Conservation (phyloP, 2,888 invertebrate genomes). For the Octodonta nipae region DNA sequence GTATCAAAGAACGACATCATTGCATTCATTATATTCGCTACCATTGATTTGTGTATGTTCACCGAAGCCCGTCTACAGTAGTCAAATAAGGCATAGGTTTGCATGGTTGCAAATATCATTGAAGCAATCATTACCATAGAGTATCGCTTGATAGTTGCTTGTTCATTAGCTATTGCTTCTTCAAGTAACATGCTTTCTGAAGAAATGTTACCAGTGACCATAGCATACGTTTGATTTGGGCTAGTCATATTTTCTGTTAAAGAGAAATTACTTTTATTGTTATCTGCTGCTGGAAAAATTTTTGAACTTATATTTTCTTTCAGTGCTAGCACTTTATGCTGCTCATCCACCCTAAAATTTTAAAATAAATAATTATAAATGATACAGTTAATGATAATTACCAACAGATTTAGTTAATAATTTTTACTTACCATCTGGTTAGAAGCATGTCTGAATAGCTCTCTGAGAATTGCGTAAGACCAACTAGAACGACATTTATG, state of each 20-base stretch:
- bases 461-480: conserved; percentile 18
- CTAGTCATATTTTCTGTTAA: no score
- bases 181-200: conserved; percentile 7
- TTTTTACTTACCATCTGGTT: conserved; percentile 12
- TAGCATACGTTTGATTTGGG: no score
- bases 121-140: conserved; percentile 12
- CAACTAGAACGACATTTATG: conserved; percentile 19
- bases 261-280: no score
- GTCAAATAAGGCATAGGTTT: conserved; percentile 49
- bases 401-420: no score
- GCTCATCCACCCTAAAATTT: conserved; percentile 9
- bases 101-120: conserved; percentile 9
- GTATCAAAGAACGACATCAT: conserved; percentile 25
- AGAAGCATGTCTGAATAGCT: conserved; percentile 22
- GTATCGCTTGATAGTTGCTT: conserved; percentile 13
- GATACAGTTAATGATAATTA: not conserved
- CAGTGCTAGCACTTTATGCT: conserved; percentile 7
- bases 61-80: conserved; percentile 59
- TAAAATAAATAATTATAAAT: not conserved
- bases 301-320: no score
- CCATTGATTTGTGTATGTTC: conserved; percentile 22
- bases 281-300: no score
- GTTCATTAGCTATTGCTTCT: conserved; percentile 10
- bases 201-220: no score
- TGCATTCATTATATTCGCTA: conserved; percentile 18